These are phyloP conservation scores for Malthinus flaveolus DNA, from an alignment of 2,888 invertebrate genomes.

Conservation along the genomic window DNA sequence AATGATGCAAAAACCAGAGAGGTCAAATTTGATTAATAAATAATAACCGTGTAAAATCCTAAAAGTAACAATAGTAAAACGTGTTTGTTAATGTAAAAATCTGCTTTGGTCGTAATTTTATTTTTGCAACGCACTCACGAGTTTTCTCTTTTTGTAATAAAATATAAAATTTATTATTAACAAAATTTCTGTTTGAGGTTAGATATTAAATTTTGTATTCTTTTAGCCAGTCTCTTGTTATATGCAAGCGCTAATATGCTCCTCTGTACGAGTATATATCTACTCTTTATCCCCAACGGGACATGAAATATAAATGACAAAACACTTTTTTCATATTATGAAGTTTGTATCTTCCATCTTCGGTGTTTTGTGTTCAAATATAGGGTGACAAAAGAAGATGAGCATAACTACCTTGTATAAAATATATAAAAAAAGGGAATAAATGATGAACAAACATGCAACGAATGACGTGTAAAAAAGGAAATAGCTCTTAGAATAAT, in stretches of 20 bases:
- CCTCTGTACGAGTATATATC: slow-evolving; percentile 15
- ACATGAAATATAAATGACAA: slow-evolving; percentile 28
- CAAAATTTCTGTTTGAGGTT: not conserved
- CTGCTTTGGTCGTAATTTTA: no score
- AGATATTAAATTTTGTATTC: slow-evolving; percentile 11
- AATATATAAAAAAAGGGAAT: slow-evolving; percentile 22
- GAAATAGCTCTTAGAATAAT: slow-evolving; percentile 37
- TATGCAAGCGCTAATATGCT: slow-evolving; percentile 19
- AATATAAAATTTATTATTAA: not conserved
- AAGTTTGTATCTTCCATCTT: slow-evolving; percentile 3
- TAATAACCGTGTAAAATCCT: no score
- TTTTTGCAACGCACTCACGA: no score
- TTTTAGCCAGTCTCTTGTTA: slow-evolving; percentile 1
- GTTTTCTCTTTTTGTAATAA: no score
- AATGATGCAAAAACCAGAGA: no score
- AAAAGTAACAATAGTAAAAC: no score
- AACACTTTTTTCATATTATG: slow-evolving; percentile 1
- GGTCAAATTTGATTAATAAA: no score
- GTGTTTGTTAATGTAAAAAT: no score
- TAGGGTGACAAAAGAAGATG: slow-evolving; percentile 9
- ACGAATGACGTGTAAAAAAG: slow-evolving; percentile 34
- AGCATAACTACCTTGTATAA: slow-evolving; percentile 3
- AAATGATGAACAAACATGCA: slow-evolving; percentile 31
- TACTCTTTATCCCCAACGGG: slow-evolving; percentile 21
- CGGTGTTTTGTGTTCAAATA: not conserved